Evolutionary conservation across 2,797 vertebrate species (phyloP).

Genomic region (Parambassis ranga): DNA sequence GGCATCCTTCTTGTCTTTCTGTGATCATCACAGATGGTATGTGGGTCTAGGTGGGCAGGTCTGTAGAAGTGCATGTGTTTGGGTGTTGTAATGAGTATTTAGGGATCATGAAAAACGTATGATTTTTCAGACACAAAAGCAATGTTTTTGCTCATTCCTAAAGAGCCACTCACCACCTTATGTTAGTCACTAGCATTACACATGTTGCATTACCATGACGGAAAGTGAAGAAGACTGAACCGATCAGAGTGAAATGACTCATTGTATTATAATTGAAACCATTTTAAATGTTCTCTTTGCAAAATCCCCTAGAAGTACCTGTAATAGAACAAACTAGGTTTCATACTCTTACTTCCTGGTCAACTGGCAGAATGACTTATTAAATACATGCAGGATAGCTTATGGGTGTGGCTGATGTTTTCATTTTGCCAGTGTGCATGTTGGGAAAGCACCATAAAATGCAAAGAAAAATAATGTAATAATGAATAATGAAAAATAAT

Average conservation of each 20-base stretch:
- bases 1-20: conserved; percentile 13
- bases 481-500: too few relatives aligned
- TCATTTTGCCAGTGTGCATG: not conserved
- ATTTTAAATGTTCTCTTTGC: not conserved
- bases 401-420: not conserved
- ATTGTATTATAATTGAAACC: not conserved
- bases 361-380: not conserved
- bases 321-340: too few relatives aligned
- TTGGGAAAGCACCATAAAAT: too few relatives aligned
- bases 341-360: too few relatives aligned
- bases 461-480: too few relatives aligned
- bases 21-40: not conserved
- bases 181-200: too few relatives aligned
- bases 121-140: not conserved
- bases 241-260: too few relatives aligned
- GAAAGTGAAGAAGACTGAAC: too few relatives aligned
- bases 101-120: not conserved
- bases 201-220: too few relatives aligned
- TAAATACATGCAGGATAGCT: not conserved
- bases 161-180: too few relatives aligned
- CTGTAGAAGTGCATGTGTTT: not conserved
- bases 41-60: conserved; percentile 19
- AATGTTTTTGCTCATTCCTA: not conserved
- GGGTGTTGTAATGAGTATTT: not conserved
- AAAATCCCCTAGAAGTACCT: not conserved